Conservation (phyloP, 2,113 vertebrate species). For the Dromaius novaehollandiae region DNA sequence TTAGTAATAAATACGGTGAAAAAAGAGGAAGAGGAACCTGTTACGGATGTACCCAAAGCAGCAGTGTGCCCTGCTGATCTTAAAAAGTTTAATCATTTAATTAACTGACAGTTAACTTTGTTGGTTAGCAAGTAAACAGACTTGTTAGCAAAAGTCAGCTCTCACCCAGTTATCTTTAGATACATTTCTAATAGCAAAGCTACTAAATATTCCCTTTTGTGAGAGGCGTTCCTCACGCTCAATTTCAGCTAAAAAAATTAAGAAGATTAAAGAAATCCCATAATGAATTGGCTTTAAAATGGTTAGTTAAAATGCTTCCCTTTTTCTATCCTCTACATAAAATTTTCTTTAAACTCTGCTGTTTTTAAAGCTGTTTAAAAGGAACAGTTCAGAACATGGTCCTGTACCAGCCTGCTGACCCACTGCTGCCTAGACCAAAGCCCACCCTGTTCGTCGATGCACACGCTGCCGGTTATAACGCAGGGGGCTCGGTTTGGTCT, state of each 20-base stretch:
- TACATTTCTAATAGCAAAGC: not conserved
- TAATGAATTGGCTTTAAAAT: not conserved
- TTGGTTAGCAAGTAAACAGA: not conserved
- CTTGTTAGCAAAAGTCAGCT: not conserved
- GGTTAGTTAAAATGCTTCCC: not conserved
- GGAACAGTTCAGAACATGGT: not conserved
- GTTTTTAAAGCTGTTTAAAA: constrained; percentile 2
- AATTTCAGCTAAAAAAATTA: not conserved
- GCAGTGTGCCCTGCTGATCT: not conserved
- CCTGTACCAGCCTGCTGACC: constrained; percentile 15
- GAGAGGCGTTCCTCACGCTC: not conserved
- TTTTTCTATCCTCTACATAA: not conserved
- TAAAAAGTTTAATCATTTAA: not conserved
- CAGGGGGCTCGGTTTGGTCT: not conserved
- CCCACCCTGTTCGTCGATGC: constrained; percentile 10
- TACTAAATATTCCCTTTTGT: not conserved
- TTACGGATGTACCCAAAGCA: not conserved
- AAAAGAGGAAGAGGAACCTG: not conserved
- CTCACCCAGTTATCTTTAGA: not conserved
- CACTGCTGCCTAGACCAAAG: not conserved
- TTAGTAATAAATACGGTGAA: not conserved
- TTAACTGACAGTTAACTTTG: constrained; percentile 7
- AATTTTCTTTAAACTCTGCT: not conserved
- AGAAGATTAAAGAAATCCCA: not conserved
- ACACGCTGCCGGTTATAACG: not conserved